Evolutionary conservation across 2,113 vertebrate genomes (phyloP).

Genomic region (Elachura formosa): DNA sequence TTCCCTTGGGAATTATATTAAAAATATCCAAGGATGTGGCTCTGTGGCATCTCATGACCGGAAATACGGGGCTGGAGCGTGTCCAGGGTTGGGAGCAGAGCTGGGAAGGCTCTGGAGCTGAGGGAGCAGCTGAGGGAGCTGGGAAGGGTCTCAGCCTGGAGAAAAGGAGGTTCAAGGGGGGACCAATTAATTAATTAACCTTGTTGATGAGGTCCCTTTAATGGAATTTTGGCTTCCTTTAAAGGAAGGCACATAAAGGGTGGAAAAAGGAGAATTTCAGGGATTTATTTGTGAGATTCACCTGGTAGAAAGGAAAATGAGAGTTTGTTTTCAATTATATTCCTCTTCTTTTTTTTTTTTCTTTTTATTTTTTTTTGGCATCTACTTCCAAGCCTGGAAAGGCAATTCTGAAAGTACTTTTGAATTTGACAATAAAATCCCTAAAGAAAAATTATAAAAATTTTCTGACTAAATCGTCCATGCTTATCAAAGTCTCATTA

Average conservation of each 20-base stretch:
- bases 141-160: background rate
- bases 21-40: background rate
- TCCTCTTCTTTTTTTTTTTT: background rate
- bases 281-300: background rate
- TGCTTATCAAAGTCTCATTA: background rate
- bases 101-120: background rate
- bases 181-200: background rate
- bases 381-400: background rate
- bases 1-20: background rate
- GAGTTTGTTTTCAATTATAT: background rate
- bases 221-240: background rate
- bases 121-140: background rate
- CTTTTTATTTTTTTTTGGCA: background rate
- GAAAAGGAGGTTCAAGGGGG: background rate
- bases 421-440: background rate
- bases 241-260: background rate
- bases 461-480: background rate
- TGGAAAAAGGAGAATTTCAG: background rate
- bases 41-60: no score
- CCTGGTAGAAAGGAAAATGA: background rate
- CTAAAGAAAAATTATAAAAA: background rate
- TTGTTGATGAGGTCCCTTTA: background rate
- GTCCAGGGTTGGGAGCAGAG: accelerated
- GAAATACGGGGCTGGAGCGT: accelerated
- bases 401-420: background rate